Percentiles rank a stretch among this genome's conserved stretches.
Conservation (phyloP, 2,888 invertebrate genomes). For the Anaspis maculata region DNA sequence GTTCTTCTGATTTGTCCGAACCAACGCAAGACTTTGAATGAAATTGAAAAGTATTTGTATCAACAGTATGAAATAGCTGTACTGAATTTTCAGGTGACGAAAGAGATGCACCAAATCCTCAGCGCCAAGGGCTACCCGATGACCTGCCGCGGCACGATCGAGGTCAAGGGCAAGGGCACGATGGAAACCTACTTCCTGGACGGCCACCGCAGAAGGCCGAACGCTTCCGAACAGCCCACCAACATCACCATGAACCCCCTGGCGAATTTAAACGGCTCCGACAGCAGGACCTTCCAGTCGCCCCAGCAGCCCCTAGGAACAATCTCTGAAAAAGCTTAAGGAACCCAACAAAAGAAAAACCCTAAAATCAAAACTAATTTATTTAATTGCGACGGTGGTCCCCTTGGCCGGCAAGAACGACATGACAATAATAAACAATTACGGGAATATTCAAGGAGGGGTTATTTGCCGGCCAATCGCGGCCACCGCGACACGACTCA, state of each 20-base stretch:
- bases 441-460: too few relatives aligned
- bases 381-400: too few relatives aligned
- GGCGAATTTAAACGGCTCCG: constrained; percentile 17
- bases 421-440: too few relatives aligned
- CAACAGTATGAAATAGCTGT: too few relatives aligned
- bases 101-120: constrained; percentile 79
- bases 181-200: constrained; percentile 84
- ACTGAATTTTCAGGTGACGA: constrained; percentile 75
- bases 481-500: too few relatives aligned
- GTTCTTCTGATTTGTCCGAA: too few relatives aligned
- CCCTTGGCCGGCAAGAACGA: too few relatives aligned
- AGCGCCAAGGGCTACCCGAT: constrained; percentile 68
- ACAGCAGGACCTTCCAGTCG: constrained; percentile 16
- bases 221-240: constrained; percentile 24
- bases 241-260: constrained; percentile 40
- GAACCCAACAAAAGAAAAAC: neutral
- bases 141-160: constrained; percentile 77
- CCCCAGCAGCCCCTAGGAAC: constrained; percentile 27
- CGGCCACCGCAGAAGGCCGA: constrained; percentile 28
- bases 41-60: too few relatives aligned
- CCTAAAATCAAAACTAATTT: too few relatives aligned
- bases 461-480: too few relatives aligned
- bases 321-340: constrained; percentile 28
- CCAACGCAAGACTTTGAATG: too few relatives aligned
- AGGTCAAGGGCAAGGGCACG: constrained; percentile 90